These are phyloP conservation scores for Drosophila tsacasi DNA, from an alignment of 1,140 invertebrate genomes.

Conservation along the genomic window DNA sequence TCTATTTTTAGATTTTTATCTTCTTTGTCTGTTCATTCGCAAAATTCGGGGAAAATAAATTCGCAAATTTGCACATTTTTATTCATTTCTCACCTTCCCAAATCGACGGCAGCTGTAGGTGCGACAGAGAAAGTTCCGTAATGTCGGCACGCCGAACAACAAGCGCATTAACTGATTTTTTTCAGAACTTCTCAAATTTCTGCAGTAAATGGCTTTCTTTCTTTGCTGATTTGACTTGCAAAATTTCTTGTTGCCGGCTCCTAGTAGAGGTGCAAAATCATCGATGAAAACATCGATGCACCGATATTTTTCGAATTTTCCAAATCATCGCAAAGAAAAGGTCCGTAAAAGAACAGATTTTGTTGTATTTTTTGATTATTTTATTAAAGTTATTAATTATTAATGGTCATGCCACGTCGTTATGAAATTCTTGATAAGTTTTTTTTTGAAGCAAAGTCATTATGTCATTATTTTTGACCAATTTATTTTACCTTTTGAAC, in stretches of 20 bases:
- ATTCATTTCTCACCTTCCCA: conserved; percentile 48
- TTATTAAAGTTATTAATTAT: no score
- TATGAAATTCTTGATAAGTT: no score
- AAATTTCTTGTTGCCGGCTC: conserved; percentile 60
- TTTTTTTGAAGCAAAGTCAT: no score
- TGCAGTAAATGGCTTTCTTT: conserved; percentile 10
- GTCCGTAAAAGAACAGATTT: no score
- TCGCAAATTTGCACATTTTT: conserved; percentile 8
- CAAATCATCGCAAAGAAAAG: no score
- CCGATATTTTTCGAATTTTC: no score
- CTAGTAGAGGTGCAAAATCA: not conserved
- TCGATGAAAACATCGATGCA: no score
- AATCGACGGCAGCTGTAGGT: conserved; percentile 32
- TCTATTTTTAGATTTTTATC: conserved; percentile 61
- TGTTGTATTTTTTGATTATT: no score
- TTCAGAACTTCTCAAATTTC: not conserved
- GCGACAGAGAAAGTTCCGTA: conserved; percentile 40
- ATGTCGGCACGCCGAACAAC: conserved; percentile 27
- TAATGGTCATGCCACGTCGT: no score
- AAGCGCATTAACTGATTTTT: conserved; percentile 53
- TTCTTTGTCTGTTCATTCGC: conserved; percentile 30
- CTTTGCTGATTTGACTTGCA: conserved; percentile 39
- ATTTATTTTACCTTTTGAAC: no score
- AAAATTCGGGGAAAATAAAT: conserved; percentile 2
- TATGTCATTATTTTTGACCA: no score